These are phyloP conservation scores for Pararge aegeria DNA, from an alignment of 1,140 invertebrate genomes.

Conservation along the genomic window DNA sequence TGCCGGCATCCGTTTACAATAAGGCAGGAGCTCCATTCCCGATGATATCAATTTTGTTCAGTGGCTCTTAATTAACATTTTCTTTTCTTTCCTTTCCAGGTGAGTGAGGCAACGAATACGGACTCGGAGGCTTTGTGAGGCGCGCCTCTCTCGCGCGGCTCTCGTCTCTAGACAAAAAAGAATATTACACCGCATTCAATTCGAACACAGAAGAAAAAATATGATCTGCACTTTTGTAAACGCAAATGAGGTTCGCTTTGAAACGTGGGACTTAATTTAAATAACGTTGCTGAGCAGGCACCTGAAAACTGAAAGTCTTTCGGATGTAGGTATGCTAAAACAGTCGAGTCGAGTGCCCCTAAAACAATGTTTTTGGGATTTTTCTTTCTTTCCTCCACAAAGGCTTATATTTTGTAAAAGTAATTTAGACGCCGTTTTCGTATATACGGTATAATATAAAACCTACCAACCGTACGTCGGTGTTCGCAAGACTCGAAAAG, in stretches of 20 bases:
- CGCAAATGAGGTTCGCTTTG: slow-evolving; percentile 73
- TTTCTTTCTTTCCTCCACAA: slow-evolving; percentile 3
- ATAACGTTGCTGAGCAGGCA: slow-evolving; percentile 51
- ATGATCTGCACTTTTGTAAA: slow-evolving; percentile 76
- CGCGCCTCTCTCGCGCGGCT: slow-evolving; percentile 32
- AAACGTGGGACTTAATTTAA: slow-evolving; percentile 66
- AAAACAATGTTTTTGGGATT: slow-evolving; percentile 27
- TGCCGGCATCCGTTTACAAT: slow-evolving; percentile 65
- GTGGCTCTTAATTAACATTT: slow-evolving; percentile 78
- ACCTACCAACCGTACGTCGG: too few species aligned
- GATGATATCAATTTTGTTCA: slow-evolving; percentile 76
- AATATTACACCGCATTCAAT: slow-evolving; percentile 75
- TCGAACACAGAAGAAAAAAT: slow-evolving; percentile 72
- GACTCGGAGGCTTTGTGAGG: slow-evolving; percentile 61
- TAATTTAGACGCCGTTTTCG: not conserved
- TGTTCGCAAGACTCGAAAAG: too few species aligned
- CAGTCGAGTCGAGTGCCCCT: slow-evolving; percentile 25
- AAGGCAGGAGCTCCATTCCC: slow-evolving; percentile 57
- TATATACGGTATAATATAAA: not conserved
- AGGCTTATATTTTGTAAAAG: not conserved
- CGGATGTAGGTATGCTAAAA: slow-evolving; percentile 36
- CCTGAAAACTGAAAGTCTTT: slow-evolving; percentile 37
- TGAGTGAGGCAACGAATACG: slow-evolving; percentile 72
- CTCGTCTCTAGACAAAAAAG: slow-evolving; percentile 64
- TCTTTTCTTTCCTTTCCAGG: slow-evolving; percentile 78